Base-by-base conservation (phyloP, 2,888 invertebrate species). In the Torymus texanus region DNA sequence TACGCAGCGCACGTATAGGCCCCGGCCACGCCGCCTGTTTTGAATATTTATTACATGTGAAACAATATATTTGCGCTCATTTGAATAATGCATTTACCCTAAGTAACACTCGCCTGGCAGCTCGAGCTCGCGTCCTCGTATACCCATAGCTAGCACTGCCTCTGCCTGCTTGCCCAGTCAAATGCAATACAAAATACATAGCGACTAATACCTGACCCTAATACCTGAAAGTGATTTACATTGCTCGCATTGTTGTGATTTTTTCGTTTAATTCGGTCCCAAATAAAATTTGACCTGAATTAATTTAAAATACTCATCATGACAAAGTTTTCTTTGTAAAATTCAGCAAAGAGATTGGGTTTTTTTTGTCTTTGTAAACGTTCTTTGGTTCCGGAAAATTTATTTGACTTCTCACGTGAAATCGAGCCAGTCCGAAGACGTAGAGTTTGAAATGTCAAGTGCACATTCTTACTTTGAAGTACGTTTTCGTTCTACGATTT, bases 11-110 rank as follows among this genome's bases (percentile, higher is more conserved):
- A 16, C 24, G 63, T 63, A 18, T 73, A 16, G 51, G 16, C 16
- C 21, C n/a, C 14, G n/a, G n/a, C n/a, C n/a, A n/a, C n/a, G n/a
- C n/a, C n/a, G n/a, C 58, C 58, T 24, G 58, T 51, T 71, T 61
- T 77, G 76, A 77, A 77, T 77, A 77, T 71, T 77, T 77, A 77
- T 71, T 71, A 50, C 65, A 51, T 16, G 16, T 14, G 56, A 65
- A 70, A 65, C 70, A 70, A 70, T 76, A 58, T 70, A 70, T 70
- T 70, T 76, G n/a, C 21, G 24, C 70, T 21, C 51, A 65, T 77
- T 72, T 66, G 61, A 78, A 78, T 78, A 66, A 72, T 65, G 50
- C 53, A 66, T 78, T 71, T 50, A 53, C 59, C 56, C 55, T 62
- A 62, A 56, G 74, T 75, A 75, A 68, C 56, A 24, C 62, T 62